Conservation (phyloP, 2,113 vertebrate genomes). For the Grammomys surdaster region DNA sequence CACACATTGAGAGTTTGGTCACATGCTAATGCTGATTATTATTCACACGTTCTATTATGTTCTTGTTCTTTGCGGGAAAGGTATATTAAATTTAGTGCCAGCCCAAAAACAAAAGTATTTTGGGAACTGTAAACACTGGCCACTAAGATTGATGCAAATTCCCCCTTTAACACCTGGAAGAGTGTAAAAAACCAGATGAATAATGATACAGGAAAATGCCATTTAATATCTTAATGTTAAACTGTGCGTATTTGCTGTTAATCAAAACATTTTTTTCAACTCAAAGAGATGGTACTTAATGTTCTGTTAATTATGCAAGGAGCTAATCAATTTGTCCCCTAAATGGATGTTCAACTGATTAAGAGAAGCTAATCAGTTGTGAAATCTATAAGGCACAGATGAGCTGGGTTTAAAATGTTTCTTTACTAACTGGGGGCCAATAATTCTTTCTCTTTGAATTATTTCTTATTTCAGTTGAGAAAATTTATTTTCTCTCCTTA, state of each 20-base stretch:
- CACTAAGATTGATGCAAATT: slow-evolving; percentile 45
- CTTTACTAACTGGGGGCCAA: slow-evolving; percentile 68
- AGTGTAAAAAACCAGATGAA: slow-evolving; percentile 9
- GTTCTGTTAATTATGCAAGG: slow-evolving; percentile 81
- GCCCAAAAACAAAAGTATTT: slow-evolving; percentile 18
- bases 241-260: slow-evolving; percentile 77
- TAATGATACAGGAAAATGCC: slow-evolving; percentile 47
- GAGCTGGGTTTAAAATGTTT: slow-evolving; percentile 74
- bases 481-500: slow-evolving; percentile 64
- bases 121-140: slow-evolving; percentile 59
- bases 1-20: slow-evolving; percentile 51
- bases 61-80: slow-evolving; percentile 51
- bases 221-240: slow-evolving; percentile 72
- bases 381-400: slow-evolving; percentile 79
- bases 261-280: slow-evolving; percentile 80
- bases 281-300: slow-evolving; percentile 78
- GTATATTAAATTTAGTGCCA: slow-evolving; percentile 55
- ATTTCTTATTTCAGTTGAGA: slow-evolving; percentile 65
- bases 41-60: slow-evolving; percentile 52
- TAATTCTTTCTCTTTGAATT: slow-evolving; percentile 78
- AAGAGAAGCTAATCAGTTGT: slow-evolving; percentile 80
- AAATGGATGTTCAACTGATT: slow-evolving; percentile 81
- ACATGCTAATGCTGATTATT: slow-evolving; percentile 47
- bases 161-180: slow-evolving; percentile 25
- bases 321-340: slow-evolving; percentile 78